Percentiles rank a stretch among this genome's conserved stretches.
Conservation (phyloP, 2,797 vertebrate genomes). For the Tangara arthus region DNA sequence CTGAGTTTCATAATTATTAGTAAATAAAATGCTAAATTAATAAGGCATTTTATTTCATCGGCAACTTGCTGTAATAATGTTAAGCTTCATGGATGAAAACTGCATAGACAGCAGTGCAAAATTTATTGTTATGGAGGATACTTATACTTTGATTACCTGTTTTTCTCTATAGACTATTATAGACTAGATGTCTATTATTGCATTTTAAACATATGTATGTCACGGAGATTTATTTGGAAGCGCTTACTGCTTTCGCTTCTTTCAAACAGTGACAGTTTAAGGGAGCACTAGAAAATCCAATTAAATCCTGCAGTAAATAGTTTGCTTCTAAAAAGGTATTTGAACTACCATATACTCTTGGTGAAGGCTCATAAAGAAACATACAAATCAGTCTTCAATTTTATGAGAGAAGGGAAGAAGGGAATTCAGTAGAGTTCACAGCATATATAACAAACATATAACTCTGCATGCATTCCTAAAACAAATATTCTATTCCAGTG, state of each 20-base stretch:
- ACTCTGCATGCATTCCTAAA: not conserved
- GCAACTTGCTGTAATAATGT: not conserved
- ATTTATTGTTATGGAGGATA: not conserved
- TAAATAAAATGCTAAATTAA: not conserved
- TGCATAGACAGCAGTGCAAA: not conserved
- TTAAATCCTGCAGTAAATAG: not conserved
- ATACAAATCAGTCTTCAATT: not conserved
- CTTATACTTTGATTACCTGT: not conserved
- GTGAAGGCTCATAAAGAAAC: not conserved
- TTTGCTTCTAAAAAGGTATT: not conserved
- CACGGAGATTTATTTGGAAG: not conserved
- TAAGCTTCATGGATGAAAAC: not conserved
- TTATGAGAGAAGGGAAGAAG: not conserved
- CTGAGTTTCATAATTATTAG: not conserved
- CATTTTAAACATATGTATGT: not conserved
- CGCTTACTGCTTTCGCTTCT: not conserved
- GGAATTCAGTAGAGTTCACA: not conserved
- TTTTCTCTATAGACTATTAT: not conserved
- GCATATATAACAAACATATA: not conserved
- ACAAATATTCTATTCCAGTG: not conserved
- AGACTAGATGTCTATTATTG: not conserved
- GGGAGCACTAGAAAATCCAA: not conserved
- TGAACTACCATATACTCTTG: not conserved
- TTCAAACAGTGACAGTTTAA: not conserved
- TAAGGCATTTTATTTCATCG: not conserved